Conservation (phyloP, 2,888 invertebrate species). For the Drosophila birchii region DNA sequence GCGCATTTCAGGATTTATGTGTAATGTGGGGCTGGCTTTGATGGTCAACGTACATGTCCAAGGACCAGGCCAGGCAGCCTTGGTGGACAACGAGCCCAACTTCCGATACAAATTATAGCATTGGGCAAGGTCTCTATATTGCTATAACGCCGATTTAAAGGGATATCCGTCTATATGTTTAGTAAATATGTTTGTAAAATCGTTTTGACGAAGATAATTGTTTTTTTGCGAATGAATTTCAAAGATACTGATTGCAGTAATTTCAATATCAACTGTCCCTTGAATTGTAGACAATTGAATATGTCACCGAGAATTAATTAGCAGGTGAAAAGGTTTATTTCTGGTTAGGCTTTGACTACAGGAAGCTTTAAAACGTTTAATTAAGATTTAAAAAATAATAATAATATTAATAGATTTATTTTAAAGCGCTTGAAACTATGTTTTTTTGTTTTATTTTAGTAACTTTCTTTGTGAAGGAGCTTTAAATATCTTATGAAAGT, state of each 20-base stretch:
- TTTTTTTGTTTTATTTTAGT: too few relatives aligned
- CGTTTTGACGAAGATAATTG: conserved; percentile 24
- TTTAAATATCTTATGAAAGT: too few relatives aligned
- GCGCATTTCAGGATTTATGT: conserved; percentile 46
- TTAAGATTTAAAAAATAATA: background rate
- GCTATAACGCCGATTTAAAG: conserved; percentile 17
- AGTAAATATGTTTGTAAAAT: conserved; percentile 3
- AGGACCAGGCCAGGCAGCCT: conserved; percentile 59
- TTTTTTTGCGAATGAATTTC: conserved; percentile 13
- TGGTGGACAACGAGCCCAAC: conserved; percentile 43
- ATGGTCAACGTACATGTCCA: conserved; percentile 82
- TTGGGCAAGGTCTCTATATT: conserved; percentile 62
- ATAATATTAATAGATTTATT: too few relatives aligned
- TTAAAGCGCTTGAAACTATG: too few relatives aligned
- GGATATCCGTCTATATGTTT: conserved; percentile 42
- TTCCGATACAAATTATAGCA: conserved; percentile 54
- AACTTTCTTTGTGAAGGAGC: too few relatives aligned
- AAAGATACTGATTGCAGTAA: conserved; percentile 32
- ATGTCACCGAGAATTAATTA: conserved; percentile 22
- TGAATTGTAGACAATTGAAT: conserved; percentile 30
- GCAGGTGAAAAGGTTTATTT: background rate
- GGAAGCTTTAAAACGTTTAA: background rate
- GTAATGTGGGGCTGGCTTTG: conserved; percentile 36
- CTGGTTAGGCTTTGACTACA: background rate
- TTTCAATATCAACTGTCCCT: conserved; percentile 33